Percentiles rank a stretch among this genome's conserved stretches.
Evolutionary conservation across 2,797 vertebrate genomes (phyloP).

Genomic region (Salmo trutta): DNA sequence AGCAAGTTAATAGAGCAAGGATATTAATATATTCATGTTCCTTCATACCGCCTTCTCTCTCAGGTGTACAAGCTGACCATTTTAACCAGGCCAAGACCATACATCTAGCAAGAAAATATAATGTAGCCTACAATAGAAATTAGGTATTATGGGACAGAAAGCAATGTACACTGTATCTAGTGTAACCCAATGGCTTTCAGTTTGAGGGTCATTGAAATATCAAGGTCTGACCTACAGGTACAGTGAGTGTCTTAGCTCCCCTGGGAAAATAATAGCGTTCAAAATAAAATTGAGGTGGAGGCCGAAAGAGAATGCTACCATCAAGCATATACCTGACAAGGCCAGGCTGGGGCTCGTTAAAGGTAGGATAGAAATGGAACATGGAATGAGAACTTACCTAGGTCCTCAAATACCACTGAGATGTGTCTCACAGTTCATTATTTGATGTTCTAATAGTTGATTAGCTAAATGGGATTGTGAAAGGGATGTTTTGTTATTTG

Average conservation of each 20-base stretch:
- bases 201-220: not conserved
- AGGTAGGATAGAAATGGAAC: no score
- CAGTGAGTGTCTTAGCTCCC: not conserved
- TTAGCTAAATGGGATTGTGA: no score
- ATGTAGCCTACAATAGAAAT: not conserved
- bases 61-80: not conserved
- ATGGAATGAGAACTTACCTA: no score
- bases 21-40: not conserved
- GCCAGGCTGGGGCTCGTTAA: not conserved
- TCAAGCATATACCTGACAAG: not conserved
- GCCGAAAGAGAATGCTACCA: not conserved
- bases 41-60: not conserved
- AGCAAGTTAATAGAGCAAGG: not conserved
- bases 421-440: no score
- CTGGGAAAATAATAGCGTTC: not conserved
- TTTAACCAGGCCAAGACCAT: not conserved
- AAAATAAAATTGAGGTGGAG: not conserved
- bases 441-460: no score
- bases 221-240: not conserved
- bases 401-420: no score
- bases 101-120: not conserved
- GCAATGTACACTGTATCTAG: not conserved
- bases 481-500: no score
- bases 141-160: not conserved
- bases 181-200: not conserved